Evolutionary conservation across 2,113 vertebrate species (phyloP).

Genomic region (Lophura nycthemera): DNA sequence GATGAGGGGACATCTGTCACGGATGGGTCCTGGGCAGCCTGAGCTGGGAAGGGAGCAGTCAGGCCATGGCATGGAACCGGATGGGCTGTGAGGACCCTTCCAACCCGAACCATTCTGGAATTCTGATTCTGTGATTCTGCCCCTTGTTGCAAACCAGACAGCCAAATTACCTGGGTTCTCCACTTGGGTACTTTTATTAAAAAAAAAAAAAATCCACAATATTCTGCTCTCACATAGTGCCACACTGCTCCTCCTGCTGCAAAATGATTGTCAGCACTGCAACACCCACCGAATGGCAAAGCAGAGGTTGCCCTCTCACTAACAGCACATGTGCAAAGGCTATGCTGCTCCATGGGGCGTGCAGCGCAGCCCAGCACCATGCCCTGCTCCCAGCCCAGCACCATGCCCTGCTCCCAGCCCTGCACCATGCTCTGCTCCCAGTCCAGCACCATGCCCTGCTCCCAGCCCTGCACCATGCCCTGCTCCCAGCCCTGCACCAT

Average conservation of each 20-base stretch:
- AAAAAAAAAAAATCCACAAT: not conserved
- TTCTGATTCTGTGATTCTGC: too few species aligned
- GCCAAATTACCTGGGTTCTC: too few species aligned
- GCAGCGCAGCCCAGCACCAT: accelerated
- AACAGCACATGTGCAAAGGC: not conserved
- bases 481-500: accelerated
- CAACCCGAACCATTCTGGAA: too few species aligned
- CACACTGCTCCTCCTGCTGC: not conserved
- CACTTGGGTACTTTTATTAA: too few species aligned
- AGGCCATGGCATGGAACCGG: too few species aligned
- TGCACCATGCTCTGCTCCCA: accelerated
- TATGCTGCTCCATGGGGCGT: not conserved
- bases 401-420: accelerated
- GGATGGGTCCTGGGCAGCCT: too few species aligned
- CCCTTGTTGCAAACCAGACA: too few species aligned
- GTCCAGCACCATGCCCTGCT: accelerated
- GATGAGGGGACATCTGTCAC: too few species aligned
- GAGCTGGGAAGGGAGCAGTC: too few species aligned
- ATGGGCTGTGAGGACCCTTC: too few species aligned
- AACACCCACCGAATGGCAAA: not conserved
- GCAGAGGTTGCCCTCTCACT: not conserved
- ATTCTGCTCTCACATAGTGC: not conserved
- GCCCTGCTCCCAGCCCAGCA: accelerated
- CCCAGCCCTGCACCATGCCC: accelerated
- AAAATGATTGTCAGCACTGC: too few species aligned